A percentile compares a stretch with the other conserved stretches of the same genome.
These are phyloP conservation scores for Danaus plexippus DNA, from an alignment of 1,140 invertebrate species.

Conservation along the genomic window DNA sequence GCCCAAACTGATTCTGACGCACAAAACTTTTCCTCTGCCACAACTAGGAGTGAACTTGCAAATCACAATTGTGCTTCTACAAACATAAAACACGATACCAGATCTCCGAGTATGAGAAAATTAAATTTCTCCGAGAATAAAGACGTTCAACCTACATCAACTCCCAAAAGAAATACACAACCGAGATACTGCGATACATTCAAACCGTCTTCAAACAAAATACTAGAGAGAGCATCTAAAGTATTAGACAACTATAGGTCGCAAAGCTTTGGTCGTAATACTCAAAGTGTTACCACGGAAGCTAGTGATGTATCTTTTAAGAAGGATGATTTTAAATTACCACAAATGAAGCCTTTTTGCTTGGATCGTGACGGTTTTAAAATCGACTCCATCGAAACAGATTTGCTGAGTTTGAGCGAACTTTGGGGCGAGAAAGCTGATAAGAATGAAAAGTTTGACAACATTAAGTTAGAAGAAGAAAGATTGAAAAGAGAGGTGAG, in stretches of 20 bases:
- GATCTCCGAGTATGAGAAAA: conserved; percentile 44
- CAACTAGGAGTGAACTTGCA: conserved; percentile 18
- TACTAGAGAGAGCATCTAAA: conserved; percentile 53
- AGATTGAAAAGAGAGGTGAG: conserved; percentile 79
- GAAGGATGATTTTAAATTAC: conserved; percentile 61
- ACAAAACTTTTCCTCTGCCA: no score
- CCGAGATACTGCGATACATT: conserved; percentile 40
- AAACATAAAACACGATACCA: conserved; percentile 25
- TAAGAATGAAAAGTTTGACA: conserved; percentile 44
- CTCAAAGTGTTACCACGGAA: conserved; percentile 31
- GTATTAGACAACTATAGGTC: conserved; percentile 59
- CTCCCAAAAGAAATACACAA: conserved; percentile 40
- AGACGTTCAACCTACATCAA: conserved; percentile 57
- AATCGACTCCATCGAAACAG: conserved; percentile 55
- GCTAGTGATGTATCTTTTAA: conserved; percentile 32
- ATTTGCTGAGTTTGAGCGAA: conserved; percentile 70
- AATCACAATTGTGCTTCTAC: conserved; percentile 13
- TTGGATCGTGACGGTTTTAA: conserved; percentile 37
- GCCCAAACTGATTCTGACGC: no score
- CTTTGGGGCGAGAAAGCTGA: conserved; percentile 70
- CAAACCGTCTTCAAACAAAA: conserved; percentile 54
- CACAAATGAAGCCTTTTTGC: conserved; percentile 52
- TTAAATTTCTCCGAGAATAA: conserved; percentile 53
- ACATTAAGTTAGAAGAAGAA: conserved; percentile 81
- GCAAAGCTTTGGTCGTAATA: conserved; percentile 37